Evolutionary conservation across 2,113 vertebrate species (phyloP).

Genomic region (Paraplagusia blochii): DNA sequence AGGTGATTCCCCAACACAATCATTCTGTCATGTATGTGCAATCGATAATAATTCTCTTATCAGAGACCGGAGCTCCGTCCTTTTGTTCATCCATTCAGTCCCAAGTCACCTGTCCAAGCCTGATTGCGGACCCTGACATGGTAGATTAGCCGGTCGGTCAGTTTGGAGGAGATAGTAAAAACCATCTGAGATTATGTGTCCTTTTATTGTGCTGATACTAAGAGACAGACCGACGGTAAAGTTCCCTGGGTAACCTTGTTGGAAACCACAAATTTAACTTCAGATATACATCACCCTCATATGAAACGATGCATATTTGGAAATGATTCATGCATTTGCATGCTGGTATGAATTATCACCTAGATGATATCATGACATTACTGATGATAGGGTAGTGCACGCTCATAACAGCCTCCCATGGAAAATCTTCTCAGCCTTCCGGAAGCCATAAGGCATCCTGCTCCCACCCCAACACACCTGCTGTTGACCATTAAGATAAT

Average conservation of each 20-base stretch:
- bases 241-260: no score
- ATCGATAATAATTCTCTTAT: constrained; percentile 75
- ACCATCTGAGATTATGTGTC: constrained; percentile 52
- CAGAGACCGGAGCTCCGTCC: constrained; percentile 43
- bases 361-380: constrained; percentile 20
- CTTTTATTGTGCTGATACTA: constrained; percentile 20
- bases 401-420: not conserved
- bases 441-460: constrained; percentile 34
- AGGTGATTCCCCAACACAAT: constrained; percentile 50
- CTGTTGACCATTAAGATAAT: constrained; percentile 67
- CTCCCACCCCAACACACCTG: constrained; percentile 48
- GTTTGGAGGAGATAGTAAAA: constrained; percentile 35
- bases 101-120: constrained; percentile 59
- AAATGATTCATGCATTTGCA: not conserved
- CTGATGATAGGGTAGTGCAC: constrained; percentile 4
- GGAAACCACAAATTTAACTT: no score
- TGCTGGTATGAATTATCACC: constrained; percentile 5
- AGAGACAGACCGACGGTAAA: no score
- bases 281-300: no score
- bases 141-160: constrained; percentile 47
- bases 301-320: no score
- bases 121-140: constrained; percentile 52
- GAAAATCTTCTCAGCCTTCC: constrained; percentile 14
- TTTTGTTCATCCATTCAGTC: constrained; percentile 61
- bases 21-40: constrained; percentile 59